Percentiles rank a stretch among this genome's conserved stretches.
Conservation (phyloP, 1,140 invertebrate genomes). For the Pemphigus obesinymphae region DNA sequence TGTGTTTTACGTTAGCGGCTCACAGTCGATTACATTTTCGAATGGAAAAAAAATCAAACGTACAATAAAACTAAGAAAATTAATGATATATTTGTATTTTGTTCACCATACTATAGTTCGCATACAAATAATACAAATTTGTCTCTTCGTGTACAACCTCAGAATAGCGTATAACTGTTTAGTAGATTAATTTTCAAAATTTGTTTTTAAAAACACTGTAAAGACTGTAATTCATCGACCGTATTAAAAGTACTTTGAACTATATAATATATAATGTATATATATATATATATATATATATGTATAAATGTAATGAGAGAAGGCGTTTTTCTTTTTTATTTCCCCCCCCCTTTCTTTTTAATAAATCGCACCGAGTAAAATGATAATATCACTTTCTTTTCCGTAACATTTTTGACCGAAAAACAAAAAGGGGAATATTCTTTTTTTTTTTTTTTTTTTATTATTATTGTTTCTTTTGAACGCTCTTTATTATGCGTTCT, state of each 20-base stretch:
- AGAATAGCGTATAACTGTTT: not conserved
- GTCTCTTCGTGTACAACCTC: not conserved
- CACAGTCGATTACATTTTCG: not conserved
- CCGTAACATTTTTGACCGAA: not conserved
- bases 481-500: too few relatives aligned
- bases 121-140: too few relatives aligned
- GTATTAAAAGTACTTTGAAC: not conserved
- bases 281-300: not conserved
- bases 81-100: not conserved
- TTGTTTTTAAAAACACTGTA: not conserved
- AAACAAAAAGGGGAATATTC: not conserved
- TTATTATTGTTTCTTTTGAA: constrained; percentile 1
- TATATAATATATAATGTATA: not conserved
- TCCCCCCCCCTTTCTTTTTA: too few relatives aligned
- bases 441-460: not conserved
- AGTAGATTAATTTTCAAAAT: not conserved
- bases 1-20: not conserved
- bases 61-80: not conserved
- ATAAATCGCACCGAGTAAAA: not conserved
- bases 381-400: constrained; percentile 6
- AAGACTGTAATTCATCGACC: not conserved
- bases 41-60: not conserved
- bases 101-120: too few relatives aligned
- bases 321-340: not conserved
- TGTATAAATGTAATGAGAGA: not conserved